A percentile compares a stretch with the other conserved stretches of the same genome.
These are phyloP conservation scores for Zosterops lateralis DNA, from an alignment of 2,113 vertebrate species.

Conservation along the genomic window DNA sequence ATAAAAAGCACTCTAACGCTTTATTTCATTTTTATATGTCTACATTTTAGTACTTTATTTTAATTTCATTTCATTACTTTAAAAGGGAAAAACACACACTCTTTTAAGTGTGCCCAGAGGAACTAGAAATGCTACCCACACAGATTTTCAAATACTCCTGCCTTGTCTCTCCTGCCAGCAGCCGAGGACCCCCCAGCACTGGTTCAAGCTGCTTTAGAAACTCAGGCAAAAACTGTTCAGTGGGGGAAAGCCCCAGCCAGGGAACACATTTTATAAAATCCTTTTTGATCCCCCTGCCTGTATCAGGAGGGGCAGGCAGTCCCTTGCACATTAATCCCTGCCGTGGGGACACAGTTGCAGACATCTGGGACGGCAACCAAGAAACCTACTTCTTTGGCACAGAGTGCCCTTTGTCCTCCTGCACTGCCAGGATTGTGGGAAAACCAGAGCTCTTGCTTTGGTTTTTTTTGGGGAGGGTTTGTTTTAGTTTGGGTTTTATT, in stretches of 20 bases:
- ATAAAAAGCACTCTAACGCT: not conserved
- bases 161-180: not conserved
- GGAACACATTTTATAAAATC: slow-evolving; percentile 41
- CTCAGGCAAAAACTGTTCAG: not conserved
- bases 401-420: slow-evolving; percentile 57
- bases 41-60: not conserved
- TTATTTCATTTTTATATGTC: not conserved
- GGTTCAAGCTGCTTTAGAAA: not conserved
- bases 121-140: not conserved
- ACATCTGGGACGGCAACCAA: slow-evolving; percentile 59
- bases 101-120: not conserved
- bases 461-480: rapidly evolving
- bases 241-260: not conserved
- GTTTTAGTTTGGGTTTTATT: not conserved
- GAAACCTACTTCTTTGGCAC: slow-evolving; percentile 56
- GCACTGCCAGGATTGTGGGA: slow-evolving; percentile 9
- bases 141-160: not conserved
- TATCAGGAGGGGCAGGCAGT: slow-evolving; percentile 21
- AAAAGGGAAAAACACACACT: not conserved
- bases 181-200: not conserved
- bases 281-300: slow-evolving; percentile 35
- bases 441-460: not conserved
- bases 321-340: slow-evolving; percentile 49
- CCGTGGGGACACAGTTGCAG: slow-evolving; percentile 22
- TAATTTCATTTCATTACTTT: not conserved